Base-by-base conservation (phyloP, 2,797 vertebrate species). In the Acomys russatus region DNA sequence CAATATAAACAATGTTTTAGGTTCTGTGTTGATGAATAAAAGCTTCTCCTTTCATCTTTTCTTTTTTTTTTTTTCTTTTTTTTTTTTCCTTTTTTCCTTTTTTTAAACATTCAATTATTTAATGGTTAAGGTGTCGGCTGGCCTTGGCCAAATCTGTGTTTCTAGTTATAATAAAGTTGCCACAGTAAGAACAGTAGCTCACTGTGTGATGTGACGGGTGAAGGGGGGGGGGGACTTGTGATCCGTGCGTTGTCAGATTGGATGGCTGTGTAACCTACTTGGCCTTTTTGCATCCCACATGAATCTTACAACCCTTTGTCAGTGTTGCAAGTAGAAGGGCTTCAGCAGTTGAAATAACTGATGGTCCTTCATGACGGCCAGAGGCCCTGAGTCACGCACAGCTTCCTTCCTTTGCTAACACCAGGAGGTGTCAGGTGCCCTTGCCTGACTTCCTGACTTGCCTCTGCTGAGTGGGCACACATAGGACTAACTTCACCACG, bases 101-200 rank as follows among this genome's bases (percentile, higher is more conserved):
- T 59, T 59, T 79, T 44, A 23, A 15, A 68, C 30, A n/a, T 83
- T 77, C n/a, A 80, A 85, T 96, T 80, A 95, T 94, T 97, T 96
- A 94, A 97, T 97, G 97, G 83, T 97, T 96, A 96, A 96, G 94
- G 94, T 97, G 95, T 96, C 71, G 92, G 94, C 82, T 93, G 97
- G 97, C 92, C 97, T 96, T 97, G 97, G 97, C 97, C 97, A 96
- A 77, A 97, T 97, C 95, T 98, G 98, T 98, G 98, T 98, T 97
- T 98, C 97, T 98, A 98, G 98, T 95, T 98, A 96, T 98, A 98
- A 98, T 98, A 98, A 98, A 98, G 98, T 98, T 98, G 96, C 97
- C 97, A 97, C 94, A 96, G 97, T 98, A 97, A 98, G 97, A 98
- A 97, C 74, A 49, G 95, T 97, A 98, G 98, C 97, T 97, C 96